These are phyloP conservation scores for Pheucticus melanocephalus DNA, from an alignment of 2,113 vertebrate species.

Conservation along the genomic window DNA sequence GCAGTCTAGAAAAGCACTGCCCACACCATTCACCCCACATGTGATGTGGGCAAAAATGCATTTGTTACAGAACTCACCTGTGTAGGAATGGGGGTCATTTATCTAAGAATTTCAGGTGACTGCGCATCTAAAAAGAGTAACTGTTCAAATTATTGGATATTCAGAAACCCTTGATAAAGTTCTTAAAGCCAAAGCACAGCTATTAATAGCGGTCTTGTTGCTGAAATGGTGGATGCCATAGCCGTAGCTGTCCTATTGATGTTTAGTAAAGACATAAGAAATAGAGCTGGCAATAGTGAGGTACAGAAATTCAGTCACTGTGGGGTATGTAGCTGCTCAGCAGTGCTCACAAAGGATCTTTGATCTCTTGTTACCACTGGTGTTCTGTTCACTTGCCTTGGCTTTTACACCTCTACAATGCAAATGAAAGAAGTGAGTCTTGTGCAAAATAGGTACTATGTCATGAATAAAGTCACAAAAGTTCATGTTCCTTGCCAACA, in stretches of 20 bases:
- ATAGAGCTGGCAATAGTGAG: neutral
- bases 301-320: neutral
- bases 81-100: neutral
- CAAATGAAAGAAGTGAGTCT: neutral
- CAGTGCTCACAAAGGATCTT: fast-evolving
- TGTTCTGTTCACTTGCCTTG: neutral
- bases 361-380: neutral
- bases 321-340: neutral
- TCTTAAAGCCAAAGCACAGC: neutral
- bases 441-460: fast-evolving
- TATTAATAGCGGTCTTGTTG: neutral
- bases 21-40: too few relatives aligned
- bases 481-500: neutral
- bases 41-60: neutral
- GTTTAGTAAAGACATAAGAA: neutral
- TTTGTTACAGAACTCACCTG: neutral
- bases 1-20: neutral
- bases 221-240: neutral
- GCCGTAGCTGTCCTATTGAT: neutral
- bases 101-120: neutral
- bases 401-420: neutral
- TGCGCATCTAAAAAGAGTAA: neutral
- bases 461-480: neutral
- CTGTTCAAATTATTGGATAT: neutral
- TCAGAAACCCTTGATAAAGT: neutral